Evolutionary conservation across 2,888 invertebrate genomes (phyloP), one percentile per base, ranked within the genome.

Genomic region (Oegoconia quadripuncta): DNA sequence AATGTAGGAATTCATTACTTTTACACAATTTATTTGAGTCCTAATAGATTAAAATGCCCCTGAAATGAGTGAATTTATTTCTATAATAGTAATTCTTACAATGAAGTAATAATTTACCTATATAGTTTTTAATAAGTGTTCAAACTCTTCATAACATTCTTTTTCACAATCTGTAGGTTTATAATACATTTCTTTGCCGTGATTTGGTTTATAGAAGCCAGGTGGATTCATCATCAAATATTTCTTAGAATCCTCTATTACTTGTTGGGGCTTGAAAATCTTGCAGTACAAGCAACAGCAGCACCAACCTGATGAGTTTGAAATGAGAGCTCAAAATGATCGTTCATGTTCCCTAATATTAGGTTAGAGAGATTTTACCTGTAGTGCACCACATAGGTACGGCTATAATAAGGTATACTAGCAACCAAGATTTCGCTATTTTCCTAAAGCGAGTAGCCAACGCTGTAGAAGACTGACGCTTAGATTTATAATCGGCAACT

Each of bases 301-400:
- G 48, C 91, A 91, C 90, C 91, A 91, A 38, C 91, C 91, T 91
- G 42, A 12, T 52, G n/a, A n/a, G n/a, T n/a, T n/a, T n/a, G n/a
- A n/a, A n/a, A n/a, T n/a, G n/a, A n/a, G n/a, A n/a, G n/a, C n/a
- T n/a, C n/a, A n/a, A n/a, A n/a, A n/a, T n/a, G n/a, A n/a, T n/a
- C n/a, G n/a, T n/a, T n/a, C n/a, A n/a, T n/a, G n/a, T n/a, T n/a
- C n/a, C n/a, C n/a, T n/a, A n/a, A n/a, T n/a, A n/a, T n/a, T n/a
- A n/a, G n/a, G n/a, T n/a, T n/a, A n/a, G n/a, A n/a, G 25, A 28
- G 26, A 34, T 11, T 13, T 53, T 56, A 80, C 82, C 82, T 74
- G 61, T 70, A 3, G 70, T 75, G 41, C 74, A 80, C 80, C 80
- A 83, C 29, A 81, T 49, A 14, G 81, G 80, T n/a, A 77, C 38